Evolutionary conservation across 2,113 vertebrate species (phyloP), one percentile per base, ranked within the genome.

Genomic region (Notothenia rossii): DNA sequence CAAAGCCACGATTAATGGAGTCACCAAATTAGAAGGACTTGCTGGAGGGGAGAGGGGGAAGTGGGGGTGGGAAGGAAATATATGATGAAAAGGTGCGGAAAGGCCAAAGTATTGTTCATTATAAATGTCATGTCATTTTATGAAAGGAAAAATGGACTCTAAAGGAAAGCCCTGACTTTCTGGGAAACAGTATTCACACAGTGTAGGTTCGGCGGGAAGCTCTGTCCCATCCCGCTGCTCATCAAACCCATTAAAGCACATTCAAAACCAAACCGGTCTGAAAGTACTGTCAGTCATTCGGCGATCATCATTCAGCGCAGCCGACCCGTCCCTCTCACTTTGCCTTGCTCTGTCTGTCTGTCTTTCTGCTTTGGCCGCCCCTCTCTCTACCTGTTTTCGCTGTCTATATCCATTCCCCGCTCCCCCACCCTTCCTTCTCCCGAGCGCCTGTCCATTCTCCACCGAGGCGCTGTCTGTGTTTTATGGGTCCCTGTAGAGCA

Each of bases 1-100:
- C 96, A 87, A 96, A 96, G 94, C 94, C 95, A 95, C 95, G 50
- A 96, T 97, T 98, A 97, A 98, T 97, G 95, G 96, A 96, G 95
- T 95, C 95, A 92, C 96, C 95, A 95, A 96, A 96, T 96, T 96
- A 95, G 94, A 95, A 93, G 95, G 91, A 94, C 91, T 91, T 91
- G 87, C 82, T 86, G 91, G 70, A 61, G 59, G 90, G 73, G 70
- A 76, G 36, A 76, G 51, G 51, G 14, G 20, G 63, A 25, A 25
- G 51, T 48, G 51, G 36, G 40, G 93, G 89, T 92, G 64, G 66
- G 53, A 75, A 78, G 68, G 45, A 85, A 76, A 83, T 77, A 81
- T 78, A 67, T 83, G 60, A 83, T 79, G 81, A 79, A 85, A 86
- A 49, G 10, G 55, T 62, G 74, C 55, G 66, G 68, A 63, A 40